Base-by-base conservation (phyloP, 2,888 invertebrate species). In the Norana najaformis region DNA sequence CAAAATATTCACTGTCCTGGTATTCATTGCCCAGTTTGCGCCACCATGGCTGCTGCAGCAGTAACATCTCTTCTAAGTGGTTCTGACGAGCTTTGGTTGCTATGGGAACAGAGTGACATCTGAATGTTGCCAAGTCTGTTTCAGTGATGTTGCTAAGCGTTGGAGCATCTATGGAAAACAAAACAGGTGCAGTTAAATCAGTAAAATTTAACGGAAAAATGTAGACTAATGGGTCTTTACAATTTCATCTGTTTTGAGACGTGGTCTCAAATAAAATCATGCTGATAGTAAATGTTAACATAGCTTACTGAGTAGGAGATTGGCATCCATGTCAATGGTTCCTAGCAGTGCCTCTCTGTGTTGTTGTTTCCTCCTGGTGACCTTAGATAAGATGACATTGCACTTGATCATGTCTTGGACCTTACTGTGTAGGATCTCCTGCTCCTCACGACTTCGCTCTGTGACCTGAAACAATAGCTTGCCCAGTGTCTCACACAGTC, bases 11-110 rank as follows among this genome's bases (percentile, higher is more conserved):
- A n/a, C 53, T 83, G 35, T 91, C 92, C 41, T 91, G 91, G 82
- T 91, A 91, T 41, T 91, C 91, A 69, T 92, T 91, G 14, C 91
- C 91, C 23, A 94, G 92, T 90, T 93, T 93, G 89, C 93, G 93
- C 94, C 94, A 95, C 95, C 95, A 95, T 0, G 95, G 95, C 89
- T 93, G 93, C 85, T 93, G 92, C 90, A 94, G 91, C 30, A 92
- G 92, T 53, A 93, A 92, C 90, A 95, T 90, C 89, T 93, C 93
- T 91, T 94, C 93, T 89, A 91, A 92, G 91, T 95, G 95, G 83
- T 93, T 92, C 0, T 92, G 90, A 53, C 93, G 93, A 18, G 94
- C 94, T 90, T 94, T 94, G 35, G 93, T 93, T 89, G 94, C 93
- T 38, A 94, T 93, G 16, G 95, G 94, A 83, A 94, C 93, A 23